Evolutionary conservation across 2,113 vertebrate species (phyloP), one percentile per base, ranked within the genome.

Genomic region (Gobio gobio): DNA sequence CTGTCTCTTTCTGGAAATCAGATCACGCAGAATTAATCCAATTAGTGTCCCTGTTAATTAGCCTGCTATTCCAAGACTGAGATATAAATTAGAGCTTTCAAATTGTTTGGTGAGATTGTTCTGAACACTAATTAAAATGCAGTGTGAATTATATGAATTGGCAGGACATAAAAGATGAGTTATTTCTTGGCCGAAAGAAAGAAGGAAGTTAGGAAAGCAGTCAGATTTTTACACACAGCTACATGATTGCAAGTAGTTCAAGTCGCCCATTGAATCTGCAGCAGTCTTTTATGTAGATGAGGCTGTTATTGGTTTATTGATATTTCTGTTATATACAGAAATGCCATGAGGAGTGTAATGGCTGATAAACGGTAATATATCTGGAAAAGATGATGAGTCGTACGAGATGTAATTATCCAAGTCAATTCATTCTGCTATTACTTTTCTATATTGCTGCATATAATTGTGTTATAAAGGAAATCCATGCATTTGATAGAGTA

Each of bases 41-140:
- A 89, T 88, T 87, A 88, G 78, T 82, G 78, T 86, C 78, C 80
- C 64, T 77, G 86, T 85, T 84, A 89, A 89, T 88, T 88, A 88
- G 78, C 40, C 56, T 88, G 82, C 86, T 82, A 87, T 89, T 87
- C 82, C 82, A 89, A 85, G 75, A 83, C 86, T 68, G 56, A 82
- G 66, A 86, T 85, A 85, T 89, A 88, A 85, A 85, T 86, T 85
- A 83, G 56, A 86, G 77, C 47, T 86, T 86, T 86, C 82, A 85
- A 83, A 83, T 83, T 88, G 75, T 83, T 80, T 83, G 85, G 51
- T 86, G 83, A 86, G 85, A 88, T 78, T 89, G 85, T 86, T 82
- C 56, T 82, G 85, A 86, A 83, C 64, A 78, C 88, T 87, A 89
- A 89, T 87, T 89, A 85, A 89, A 87, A 89, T 89, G 85, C 88